Conservation (phyloP, 2,888 invertebrate genomes). For the Hemaris fuciformis region DNA sequence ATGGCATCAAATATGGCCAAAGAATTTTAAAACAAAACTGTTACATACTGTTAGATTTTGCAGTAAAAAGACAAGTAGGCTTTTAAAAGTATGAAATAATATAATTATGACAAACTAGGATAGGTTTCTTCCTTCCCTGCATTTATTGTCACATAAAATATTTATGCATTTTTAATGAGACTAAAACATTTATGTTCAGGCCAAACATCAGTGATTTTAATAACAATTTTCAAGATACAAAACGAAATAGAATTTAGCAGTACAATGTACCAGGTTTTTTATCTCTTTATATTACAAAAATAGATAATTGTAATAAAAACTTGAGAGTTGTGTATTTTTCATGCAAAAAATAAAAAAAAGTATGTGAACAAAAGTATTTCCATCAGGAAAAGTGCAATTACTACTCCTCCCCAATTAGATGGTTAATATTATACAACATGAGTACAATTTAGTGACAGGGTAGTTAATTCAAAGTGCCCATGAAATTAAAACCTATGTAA, state of each 20-base stretch:
- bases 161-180: conserved; percentile 1
- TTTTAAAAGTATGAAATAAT: no score
- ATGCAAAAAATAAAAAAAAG: background rate
- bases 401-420: background rate
- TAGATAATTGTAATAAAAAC: background rate
- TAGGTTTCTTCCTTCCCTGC: no score
- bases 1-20: no score
- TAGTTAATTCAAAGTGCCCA: conserved; percentile 13
- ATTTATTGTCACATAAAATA: no score
- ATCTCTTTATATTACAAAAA: background rate
- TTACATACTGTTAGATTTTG: no score
- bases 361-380: background rate
- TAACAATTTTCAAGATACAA: background rate
- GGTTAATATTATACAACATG: background rate
- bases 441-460: background rate
- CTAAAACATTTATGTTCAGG: background rate
- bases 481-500: conserved; percentile 15
- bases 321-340: background rate
- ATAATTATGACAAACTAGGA: no score
- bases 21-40: no score
- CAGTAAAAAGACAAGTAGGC: no score
- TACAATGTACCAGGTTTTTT: background rate
- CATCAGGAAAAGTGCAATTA: background rate
- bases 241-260: background rate
- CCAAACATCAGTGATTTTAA: background rate